Conservation (phyloP, 2,888 invertebrate species). For the Lithodes maja region DNA sequence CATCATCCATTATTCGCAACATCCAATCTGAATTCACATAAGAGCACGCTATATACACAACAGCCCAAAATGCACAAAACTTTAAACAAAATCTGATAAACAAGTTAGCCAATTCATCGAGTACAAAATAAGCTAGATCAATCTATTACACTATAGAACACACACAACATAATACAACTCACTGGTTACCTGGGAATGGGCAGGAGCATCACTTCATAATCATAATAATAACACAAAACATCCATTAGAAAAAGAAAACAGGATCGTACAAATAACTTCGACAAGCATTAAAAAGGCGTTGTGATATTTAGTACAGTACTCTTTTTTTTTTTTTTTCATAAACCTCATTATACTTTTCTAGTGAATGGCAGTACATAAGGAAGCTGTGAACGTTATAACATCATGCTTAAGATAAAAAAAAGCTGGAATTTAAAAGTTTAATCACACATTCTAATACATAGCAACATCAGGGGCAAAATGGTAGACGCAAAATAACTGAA, state of each 20-base stretch:
- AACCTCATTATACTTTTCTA: not conserved
- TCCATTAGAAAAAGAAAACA: not conserved
- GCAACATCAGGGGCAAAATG: not conserved
- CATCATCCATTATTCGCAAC: too few relatives aligned
- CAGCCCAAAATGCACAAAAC: too few relatives aligned
- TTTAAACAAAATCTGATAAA: too few relatives aligned
- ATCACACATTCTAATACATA: not conserved
- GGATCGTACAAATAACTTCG: not conserved
- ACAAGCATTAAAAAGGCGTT: not conserved
- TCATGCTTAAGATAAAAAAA: slow-evolving; percentile 12
- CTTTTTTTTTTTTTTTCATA: not conserved
- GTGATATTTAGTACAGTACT: not conserved
- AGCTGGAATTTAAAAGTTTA: not conserved
- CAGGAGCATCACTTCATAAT: not conserved
- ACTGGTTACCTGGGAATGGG: too few relatives aligned
- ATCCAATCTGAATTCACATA: too few relatives aligned
- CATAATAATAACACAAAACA: not conserved
- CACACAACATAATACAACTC: too few relatives aligned
- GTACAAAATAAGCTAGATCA: too few relatives aligned
- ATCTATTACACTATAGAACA: too few relatives aligned
- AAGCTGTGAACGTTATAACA: slow-evolving; percentile 6
- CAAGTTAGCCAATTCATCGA: too few relatives aligned
- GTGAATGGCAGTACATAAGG: not conserved
- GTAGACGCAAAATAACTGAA: not conserved
- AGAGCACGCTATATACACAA: too few relatives aligned